Conservation (phyloP, 2,888 invertebrate species). For the Lamellibrachia satsuma region DNA sequence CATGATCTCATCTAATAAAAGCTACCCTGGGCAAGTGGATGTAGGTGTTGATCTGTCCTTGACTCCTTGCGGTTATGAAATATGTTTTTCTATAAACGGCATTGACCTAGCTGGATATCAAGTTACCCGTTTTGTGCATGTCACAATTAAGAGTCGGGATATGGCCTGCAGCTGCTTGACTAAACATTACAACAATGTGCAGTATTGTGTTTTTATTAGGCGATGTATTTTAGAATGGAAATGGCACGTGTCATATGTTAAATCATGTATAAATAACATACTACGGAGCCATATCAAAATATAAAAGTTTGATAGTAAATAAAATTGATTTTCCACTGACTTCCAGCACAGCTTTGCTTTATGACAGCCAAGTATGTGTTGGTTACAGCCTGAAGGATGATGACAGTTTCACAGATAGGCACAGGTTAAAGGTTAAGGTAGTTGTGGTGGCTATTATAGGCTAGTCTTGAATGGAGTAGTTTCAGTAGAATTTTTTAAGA, state of each 20-base stretch:
- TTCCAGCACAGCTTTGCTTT: too few relatives aligned
- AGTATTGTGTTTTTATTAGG: background rate
- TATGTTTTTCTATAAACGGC: background rate
- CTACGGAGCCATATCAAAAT: background rate
- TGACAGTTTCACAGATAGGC: too few relatives aligned
- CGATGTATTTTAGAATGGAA: background rate
- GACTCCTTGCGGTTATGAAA: background rate
- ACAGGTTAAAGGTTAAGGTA: too few relatives aligned
- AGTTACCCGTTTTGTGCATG: background rate
- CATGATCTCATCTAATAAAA: background rate
- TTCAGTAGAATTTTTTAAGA: too few relatives aligned
- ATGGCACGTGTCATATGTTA: background rate
- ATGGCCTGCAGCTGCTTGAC: background rate
- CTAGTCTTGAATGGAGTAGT: too few relatives aligned
- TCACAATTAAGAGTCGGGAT: background rate
- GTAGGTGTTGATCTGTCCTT: background rate
- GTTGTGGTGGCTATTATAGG: too few relatives aligned
- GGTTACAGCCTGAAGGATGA: too few relatives aligned
- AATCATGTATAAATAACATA: background rate
- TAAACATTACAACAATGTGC: background rate
- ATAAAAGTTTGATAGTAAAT: background rate
- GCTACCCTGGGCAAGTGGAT: background rate
- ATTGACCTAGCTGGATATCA: background rate
- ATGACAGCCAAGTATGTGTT: too few relatives aligned
- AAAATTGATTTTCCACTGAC: background rate